Evolutionary conservation across 2,888 invertebrate species (phyloP).

Genomic region (Melinopterus prodromus): DNA sequence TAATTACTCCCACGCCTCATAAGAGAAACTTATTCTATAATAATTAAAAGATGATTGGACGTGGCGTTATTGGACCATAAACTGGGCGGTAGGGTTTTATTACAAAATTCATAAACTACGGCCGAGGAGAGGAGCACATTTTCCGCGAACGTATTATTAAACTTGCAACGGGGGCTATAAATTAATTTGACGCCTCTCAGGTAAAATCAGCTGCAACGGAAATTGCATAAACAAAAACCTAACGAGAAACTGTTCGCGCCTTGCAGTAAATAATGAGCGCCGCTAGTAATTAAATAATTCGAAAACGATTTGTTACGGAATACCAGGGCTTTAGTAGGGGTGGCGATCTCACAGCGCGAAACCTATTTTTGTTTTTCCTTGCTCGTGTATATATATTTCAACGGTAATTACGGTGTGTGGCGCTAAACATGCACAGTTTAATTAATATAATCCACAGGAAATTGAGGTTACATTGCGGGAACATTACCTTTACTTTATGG

Average conservation of each 20-base stretch:
- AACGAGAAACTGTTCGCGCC: background rate
- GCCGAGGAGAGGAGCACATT: background rate
- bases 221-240: background rate
- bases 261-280: background rate
- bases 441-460: background rate
- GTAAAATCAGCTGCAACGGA: background rate
- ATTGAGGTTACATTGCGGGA: background rate
- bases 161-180: background rate
- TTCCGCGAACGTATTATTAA: background rate
- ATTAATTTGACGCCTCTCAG: background rate
- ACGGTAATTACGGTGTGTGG: background rate
- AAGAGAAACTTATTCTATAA: too few relatives aligned
- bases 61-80: background rate
- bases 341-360: background rate
- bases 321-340: background rate
- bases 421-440: background rate
- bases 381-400: background rate
- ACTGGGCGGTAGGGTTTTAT: background rate
- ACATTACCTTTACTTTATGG: background rate
- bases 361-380: background rate
- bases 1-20: too few relatives aligned
- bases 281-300: background rate
- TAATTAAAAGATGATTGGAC: too few relatives aligned
- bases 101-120: background rate
- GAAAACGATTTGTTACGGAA: background rate